A percentile compares a stretch with the other conserved stretches of the same genome.
phyloP scores from a whole-genome alignment of 2,888 invertebrate species.

The Erebia palarica region DNA sequence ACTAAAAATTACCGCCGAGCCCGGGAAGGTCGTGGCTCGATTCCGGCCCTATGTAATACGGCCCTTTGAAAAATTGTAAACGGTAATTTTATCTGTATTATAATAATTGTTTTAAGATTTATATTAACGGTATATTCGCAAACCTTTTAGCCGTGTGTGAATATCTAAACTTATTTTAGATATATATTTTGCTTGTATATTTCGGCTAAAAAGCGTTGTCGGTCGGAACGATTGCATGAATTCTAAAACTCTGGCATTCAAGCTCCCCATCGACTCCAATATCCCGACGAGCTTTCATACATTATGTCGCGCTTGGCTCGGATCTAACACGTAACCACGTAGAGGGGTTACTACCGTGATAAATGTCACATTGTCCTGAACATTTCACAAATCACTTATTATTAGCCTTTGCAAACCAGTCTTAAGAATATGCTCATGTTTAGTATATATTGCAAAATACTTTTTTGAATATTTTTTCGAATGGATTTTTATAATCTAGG shows the following conservation, averaged over 20 bases:
- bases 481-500: constrained; percentile 10
- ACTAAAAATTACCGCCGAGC: constrained; percentile 71
- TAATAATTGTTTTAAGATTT: constrained; percentile 73
- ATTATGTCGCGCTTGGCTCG: constrained; percentile 49
- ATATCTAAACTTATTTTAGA: constrained; percentile 58
- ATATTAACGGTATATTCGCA: constrained; percentile 71
- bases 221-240: constrained; percentile 59
- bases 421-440: background rate
- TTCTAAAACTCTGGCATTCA: constrained; percentile 65
- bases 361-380: constrained; percentile 27
- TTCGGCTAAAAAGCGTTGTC: constrained; percentile 49
- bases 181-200: constrained; percentile 57
- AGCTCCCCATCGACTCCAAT: background rate
- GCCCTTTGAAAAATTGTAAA: constrained; percentile 66
- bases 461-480: constrained; percentile 3
- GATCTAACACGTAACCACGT: constrained; percentile 27
- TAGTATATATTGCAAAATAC: background rate
- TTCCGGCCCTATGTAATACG: constrained; percentile 70
- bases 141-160: constrained; percentile 58
- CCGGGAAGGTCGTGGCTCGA: constrained; percentile 64
- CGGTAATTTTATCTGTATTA: constrained; percentile 72
- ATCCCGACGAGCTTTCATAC: constrained; percentile 45
- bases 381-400: background rate
- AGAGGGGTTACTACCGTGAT: constrained; percentile 34
- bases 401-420: background rate